A percentile compares a stretch with the other conserved stretches of the same genome.
Evolutionary conservation across 2,113 vertebrate species (phyloP).

Genomic region (Azemiops feae): DNA sequence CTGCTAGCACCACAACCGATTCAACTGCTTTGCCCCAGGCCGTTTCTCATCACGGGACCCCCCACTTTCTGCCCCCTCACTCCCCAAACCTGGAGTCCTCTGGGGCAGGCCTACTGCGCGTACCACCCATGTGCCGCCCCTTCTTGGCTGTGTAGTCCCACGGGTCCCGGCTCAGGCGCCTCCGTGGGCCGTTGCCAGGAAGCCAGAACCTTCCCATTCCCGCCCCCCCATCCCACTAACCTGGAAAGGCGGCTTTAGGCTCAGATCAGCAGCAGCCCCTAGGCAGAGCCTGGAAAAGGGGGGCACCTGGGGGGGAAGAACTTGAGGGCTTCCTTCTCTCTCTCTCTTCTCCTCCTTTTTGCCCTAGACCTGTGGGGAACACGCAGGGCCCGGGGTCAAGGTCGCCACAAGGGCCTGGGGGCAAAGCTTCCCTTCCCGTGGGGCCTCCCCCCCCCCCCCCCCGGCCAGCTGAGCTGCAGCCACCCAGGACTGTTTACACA

Average conservation of each 20-base stretch:
- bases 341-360: neutral
- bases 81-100: neutral
- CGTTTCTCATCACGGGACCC: neutral
- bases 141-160: neutral
- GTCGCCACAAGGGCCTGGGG: neutral
- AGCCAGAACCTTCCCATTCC: too few species aligned
- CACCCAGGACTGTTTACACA: too few species aligned
- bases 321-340: neutral
- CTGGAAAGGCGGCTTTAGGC: neutral
- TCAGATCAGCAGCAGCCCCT: neutral
- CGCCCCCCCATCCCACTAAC: neutral
- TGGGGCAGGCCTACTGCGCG: neutral
- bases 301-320: neutral
- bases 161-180: neutral
- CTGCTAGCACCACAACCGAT: neutral
- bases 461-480: neutral
- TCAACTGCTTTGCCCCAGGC: too few species aligned
- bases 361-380: neutral
- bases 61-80: neutral
- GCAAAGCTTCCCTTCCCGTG: neutral
- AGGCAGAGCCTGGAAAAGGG: neutral
- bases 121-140: neutral
- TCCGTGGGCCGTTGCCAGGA: neutral
- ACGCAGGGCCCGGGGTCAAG: neutral
- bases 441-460: fast-evolving